These are phyloP conservation scores for Ginglymostoma cirratum DNA, from an alignment of 2,113 vertebrate genomes.

Conservation along the genomic window DNA sequence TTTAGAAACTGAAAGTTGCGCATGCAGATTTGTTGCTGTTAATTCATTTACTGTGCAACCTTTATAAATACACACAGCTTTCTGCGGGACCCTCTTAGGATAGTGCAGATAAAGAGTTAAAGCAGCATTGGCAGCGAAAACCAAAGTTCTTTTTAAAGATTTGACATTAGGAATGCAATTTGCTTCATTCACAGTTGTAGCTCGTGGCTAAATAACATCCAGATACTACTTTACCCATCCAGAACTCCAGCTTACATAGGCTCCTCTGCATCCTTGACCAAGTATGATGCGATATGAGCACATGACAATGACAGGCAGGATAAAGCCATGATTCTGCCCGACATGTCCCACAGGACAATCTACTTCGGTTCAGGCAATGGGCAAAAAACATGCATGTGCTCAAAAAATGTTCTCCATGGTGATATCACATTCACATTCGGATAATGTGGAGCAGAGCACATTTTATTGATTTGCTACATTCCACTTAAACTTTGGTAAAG, in stretches of 20 bases:
- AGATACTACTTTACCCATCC: conserved; percentile 8
- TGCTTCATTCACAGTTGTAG: background rate
- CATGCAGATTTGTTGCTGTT: background rate
- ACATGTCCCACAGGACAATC: background rate
- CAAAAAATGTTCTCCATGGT: background rate
- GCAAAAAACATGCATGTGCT: background rate
- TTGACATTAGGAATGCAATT: background rate
- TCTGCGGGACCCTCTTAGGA: background rate
- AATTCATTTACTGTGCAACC: background rate
- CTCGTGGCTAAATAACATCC: background rate
- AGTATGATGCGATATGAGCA: conserved; percentile 3
- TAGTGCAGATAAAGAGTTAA: background rate
- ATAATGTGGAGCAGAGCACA: background rate
- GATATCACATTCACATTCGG: background rate
- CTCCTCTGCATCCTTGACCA: background rate
- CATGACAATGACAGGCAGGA: background rate
- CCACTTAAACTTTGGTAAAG: background rate
- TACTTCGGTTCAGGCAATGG: background rate
- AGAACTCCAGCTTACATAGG: background rate
- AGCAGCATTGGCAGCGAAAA: background rate
- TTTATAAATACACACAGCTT: background rate
- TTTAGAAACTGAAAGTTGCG: background rate
- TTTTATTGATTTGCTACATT: background rate
- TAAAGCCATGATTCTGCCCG: background rate
- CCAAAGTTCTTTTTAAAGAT: background rate